A percentile compares a stretch with the other conserved stretches of the same genome.
Conservation (phyloP, 2,113 vertebrate species). For the Ginglymostoma cirratum region DNA sequence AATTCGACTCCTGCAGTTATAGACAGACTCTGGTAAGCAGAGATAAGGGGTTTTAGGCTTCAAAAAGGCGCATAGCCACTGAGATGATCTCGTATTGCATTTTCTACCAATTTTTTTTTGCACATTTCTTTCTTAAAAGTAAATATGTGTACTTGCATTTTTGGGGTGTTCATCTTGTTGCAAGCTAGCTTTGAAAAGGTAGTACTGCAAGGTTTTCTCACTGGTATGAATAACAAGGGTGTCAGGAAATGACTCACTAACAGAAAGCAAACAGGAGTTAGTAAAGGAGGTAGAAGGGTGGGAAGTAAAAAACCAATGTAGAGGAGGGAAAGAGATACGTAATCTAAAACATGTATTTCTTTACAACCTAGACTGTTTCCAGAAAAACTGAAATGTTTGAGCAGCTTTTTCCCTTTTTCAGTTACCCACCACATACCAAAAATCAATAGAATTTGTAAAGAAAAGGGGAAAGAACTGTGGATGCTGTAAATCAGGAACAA, state of each 20-base stretch:
- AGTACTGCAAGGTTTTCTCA: not conserved
- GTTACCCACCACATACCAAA: not conserved
- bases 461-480: not conserved
- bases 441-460: not conserved
- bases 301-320: not conserved
- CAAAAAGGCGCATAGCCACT: not conserved
- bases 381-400: not conserved
- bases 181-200: not conserved
- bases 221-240: not conserved
- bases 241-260: not conserved
- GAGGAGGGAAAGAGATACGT: not conserved
- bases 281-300: not conserved
- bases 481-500: too few species aligned
- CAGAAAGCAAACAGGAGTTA: not conserved
- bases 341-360: not conserved
- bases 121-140: not conserved
- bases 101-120: not conserved
- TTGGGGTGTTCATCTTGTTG: not conserved
- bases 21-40: conserved; percentile 19
- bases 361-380: not conserved
- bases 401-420: not conserved
- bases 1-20: not conserved
- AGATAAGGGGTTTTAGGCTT: conserved; percentile 10
- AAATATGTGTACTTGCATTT: not conserved
- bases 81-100: not conserved